Evolutionary conservation across 2,888 invertebrate species (phyloP), one percentile per base, ranked within the genome.

Genomic region (Synanthedon tipuliformis): DNA sequence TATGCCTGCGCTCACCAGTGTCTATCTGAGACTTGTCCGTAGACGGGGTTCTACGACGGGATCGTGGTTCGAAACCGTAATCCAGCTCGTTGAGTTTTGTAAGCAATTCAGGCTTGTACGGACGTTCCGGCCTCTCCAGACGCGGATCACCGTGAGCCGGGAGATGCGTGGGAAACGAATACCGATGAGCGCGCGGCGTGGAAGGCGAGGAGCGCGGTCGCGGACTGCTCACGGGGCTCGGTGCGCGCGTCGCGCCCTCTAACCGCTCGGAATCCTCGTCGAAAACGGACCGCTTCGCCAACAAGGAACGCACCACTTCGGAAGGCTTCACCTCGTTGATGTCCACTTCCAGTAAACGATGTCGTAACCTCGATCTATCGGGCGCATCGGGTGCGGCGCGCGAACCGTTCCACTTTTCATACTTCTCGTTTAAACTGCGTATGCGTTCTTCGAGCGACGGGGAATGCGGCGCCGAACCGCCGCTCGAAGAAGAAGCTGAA

Each of bases 221-320:
- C 11, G 80, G 75, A 52, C 79, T 77, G 16, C 75, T 68, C 4
- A 62, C 64, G 2, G 85, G 84, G 53, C 84, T 96, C 91, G 84
- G 95, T 92, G 83, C 95, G 92, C 78, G 96, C 92, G 72, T 92
- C 90, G 94, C 93, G 67, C 95, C 95, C 77, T 97, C 97, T 55
- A 98, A 88, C 41, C 98, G 89, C 79, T 97, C 96, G 48, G 94
- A 92, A 76, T 98, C 98, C 77, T 98, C 98, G 75, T 98, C 98
- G 79, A 98, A 98, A 53, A 98, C 95, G 52, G 96, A 97, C 59
- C 94, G 92, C 77, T 96, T 95, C 4, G 97, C 95, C 67, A 98
- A 89, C 65, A 98, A 90, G 23, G 96, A 95, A 69, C 95, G 95
- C 45, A 97, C 95, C 66, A 98, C 97, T 66, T 97, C 97, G 23